Evolutionary conservation across 2,797 vertebrate genomes (phyloP).

Genomic region (Mareca strepera): DNA sequence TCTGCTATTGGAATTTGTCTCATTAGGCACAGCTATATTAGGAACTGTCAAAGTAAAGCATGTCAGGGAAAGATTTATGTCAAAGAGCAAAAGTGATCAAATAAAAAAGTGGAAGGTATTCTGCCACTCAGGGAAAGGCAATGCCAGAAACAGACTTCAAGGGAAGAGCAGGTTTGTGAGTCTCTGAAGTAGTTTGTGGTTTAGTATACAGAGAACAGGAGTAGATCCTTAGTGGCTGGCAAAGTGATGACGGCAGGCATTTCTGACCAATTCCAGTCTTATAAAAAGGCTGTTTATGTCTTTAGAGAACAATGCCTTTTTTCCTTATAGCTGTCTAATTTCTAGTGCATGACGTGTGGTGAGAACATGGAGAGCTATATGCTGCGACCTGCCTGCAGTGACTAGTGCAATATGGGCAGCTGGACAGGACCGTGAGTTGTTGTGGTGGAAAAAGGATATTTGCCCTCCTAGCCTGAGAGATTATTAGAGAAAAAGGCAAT

Average conservation of each 20-base stretch:
- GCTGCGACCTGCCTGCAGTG: neutral
- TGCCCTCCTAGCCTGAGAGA: neutral
- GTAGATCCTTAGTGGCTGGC: neutral
- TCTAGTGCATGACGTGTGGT: neutral
- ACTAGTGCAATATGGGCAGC: neutral
- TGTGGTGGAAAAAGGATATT: neutral
- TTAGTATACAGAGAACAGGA: neutral
- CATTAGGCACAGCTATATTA: conserved; percentile 42
- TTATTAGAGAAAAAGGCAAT: neutral
- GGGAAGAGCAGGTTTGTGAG: neutral
- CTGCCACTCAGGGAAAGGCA: neutral
- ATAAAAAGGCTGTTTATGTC: neutral
- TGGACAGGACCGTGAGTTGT: neutral
- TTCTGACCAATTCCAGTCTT: neutral
- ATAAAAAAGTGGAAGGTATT: neutral
- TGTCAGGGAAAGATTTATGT: neutral
- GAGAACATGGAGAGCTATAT: neutral
- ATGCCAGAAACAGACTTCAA: conserved; percentile 1
- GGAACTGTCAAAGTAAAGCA: conserved; percentile 9
- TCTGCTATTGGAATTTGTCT: conserved; percentile 30
- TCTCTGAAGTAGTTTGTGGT: neutral
- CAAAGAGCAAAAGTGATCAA: conserved; percentile 49
- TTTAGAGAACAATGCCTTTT: neutral
- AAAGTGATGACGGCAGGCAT: neutral
- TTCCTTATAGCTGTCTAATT: neutral